Conservation (phyloP, 2,888 invertebrate species). For the Sarcophaga subvicina region DNA sequence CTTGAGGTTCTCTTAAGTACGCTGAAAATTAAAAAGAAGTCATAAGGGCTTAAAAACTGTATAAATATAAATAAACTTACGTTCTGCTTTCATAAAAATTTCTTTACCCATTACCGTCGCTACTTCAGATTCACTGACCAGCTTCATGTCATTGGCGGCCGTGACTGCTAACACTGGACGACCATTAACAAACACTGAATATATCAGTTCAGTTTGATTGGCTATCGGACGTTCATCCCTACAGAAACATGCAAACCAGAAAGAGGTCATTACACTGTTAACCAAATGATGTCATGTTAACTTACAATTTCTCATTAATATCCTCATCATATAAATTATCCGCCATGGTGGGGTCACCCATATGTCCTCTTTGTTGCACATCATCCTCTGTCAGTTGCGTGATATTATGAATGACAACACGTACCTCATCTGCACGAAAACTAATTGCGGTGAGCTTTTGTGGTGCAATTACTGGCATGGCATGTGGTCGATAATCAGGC, state of each 20-base stretch:
- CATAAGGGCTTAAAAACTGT: not conserved
- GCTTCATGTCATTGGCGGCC: slow-evolving; percentile 91
- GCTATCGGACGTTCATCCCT: slow-evolving; percentile 79
- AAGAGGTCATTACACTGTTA: not conserved
- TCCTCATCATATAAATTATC: slow-evolving; percentile 73
- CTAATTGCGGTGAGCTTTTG: slow-evolving; percentile 69
- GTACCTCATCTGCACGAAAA: slow-evolving; percentile 83
- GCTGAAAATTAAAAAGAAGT: slow-evolving; percentile 72
- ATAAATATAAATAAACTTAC: slow-evolving; percentile 83
- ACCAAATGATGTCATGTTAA: not conserved
- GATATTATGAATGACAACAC: slow-evolving; percentile 87
- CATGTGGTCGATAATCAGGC: slow-evolving; percentile 66
- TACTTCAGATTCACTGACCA: slow-evolving; percentile 90
- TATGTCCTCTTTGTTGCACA: slow-evolving; percentile 74
- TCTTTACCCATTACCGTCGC: slow-evolving; percentile 88
- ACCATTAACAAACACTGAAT: slow-evolving; percentile 91
- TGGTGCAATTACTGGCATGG: slow-evolving; percentile 68
- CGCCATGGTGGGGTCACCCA: slow-evolving; percentile 5
- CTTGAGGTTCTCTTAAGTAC: slow-evolving; percentile 81
- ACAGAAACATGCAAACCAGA: not conserved
- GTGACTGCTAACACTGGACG: slow-evolving; percentile 90
- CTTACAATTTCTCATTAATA: slow-evolving; percentile 79
- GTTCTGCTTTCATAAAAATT: slow-evolving; percentile 92
- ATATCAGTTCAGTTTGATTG: slow-evolving; percentile 86
- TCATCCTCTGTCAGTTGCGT: slow-evolving; percentile 83